phyloP scores from a whole-genome alignment of 2,113 vertebrate genomes.

The Rynchops niger region DNA sequence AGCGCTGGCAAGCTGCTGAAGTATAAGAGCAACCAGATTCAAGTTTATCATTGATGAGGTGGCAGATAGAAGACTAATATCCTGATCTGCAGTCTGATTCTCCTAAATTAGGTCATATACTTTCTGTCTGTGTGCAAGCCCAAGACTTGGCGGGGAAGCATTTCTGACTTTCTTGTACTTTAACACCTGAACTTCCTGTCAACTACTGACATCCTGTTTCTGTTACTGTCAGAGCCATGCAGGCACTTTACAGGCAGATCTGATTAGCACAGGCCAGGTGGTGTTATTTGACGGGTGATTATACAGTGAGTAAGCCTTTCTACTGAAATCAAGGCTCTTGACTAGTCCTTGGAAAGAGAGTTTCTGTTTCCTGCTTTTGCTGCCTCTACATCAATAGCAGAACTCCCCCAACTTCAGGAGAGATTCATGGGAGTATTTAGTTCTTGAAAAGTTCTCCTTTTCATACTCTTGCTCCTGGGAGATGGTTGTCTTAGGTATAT shows the following conservation, averaged over 20 bases:
- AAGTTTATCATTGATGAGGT: not conserved
- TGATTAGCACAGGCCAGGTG: not conserved
- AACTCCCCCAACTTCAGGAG: not conserved
- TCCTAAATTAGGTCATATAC: not conserved
- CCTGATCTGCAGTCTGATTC: not conserved
- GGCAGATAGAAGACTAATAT: not conserved
- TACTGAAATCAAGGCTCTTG: not conserved
- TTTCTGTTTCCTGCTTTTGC: not conserved
- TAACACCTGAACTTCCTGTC: constrained; percentile 20
- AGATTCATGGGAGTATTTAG: not conserved
- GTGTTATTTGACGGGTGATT: not conserved
- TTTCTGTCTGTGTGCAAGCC: not conserved
- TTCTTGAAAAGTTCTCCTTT: not conserved
- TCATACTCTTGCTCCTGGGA: not conserved
- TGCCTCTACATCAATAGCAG: not conserved
- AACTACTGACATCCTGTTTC: not conserved
- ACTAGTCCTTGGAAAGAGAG: not conserved
- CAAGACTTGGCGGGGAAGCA: not conserved
- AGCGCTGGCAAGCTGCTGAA: not conserved
- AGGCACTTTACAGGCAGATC: not conserved
- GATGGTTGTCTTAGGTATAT: not conserved
- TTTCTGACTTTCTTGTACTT: not conserved
- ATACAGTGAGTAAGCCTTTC: not conserved
- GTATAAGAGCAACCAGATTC: not conserved
- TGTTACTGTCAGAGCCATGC: not conserved